These are phyloP conservation scores for Dasypus novemcinctus DNA, from an alignment of 2,113 vertebrate genomes.

Conservation along the genomic window DNA sequence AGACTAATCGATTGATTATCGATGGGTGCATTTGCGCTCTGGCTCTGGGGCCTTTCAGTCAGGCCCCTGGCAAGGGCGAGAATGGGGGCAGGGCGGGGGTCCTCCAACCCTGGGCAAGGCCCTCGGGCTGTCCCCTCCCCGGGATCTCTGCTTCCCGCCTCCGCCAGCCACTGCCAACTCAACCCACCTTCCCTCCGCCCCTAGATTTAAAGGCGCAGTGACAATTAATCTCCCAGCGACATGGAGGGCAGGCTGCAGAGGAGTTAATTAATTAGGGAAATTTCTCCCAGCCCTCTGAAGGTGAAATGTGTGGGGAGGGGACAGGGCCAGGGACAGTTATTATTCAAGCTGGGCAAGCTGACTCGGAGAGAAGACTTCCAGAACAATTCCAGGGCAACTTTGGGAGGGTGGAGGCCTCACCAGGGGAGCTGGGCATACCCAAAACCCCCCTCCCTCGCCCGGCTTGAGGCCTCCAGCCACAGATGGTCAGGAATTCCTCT, in stretches of 20 bases:
- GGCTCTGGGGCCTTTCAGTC: slow-evolving; percentile 33
- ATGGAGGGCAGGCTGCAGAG: slow-evolving; percentile 73
- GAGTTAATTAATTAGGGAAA: slow-evolving; percentile 81
- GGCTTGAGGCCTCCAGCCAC: not conserved
- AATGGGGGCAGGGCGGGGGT: not conserved
- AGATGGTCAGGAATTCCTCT: not conserved
- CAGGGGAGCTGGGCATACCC: not conserved
- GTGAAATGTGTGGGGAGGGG: slow-evolving; percentile 79
- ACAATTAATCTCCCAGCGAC: slow-evolving; percentile 76
- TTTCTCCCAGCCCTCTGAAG: slow-evolving; percentile 77
- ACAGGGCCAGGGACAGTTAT: slow-evolving; percentile 71
- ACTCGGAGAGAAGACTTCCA: slow-evolving; percentile 36
- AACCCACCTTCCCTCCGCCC: slow-evolving; percentile 61
- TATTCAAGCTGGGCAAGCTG: slow-evolving; percentile 71
- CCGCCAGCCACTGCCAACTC: slow-evolving; percentile 41
- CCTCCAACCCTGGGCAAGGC: slow-evolving; percentile 56
- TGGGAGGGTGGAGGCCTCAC: not conserved
- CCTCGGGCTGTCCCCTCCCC: slow-evolving; percentile 45
- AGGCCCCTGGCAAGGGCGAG: slow-evolving; percentile 72
- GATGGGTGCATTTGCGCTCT: slow-evolving; percentile 59
- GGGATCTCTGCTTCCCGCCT: slow-evolving; percentile 25
- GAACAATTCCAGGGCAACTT: not conserved
- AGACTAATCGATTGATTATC: slow-evolving; percentile 68
- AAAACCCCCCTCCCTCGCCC: not conserved
- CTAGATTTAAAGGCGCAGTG: slow-evolving; percentile 78